Conservation (phyloP, 2,888 invertebrate genomes). For the Onthophagus sagittarius region DNA sequence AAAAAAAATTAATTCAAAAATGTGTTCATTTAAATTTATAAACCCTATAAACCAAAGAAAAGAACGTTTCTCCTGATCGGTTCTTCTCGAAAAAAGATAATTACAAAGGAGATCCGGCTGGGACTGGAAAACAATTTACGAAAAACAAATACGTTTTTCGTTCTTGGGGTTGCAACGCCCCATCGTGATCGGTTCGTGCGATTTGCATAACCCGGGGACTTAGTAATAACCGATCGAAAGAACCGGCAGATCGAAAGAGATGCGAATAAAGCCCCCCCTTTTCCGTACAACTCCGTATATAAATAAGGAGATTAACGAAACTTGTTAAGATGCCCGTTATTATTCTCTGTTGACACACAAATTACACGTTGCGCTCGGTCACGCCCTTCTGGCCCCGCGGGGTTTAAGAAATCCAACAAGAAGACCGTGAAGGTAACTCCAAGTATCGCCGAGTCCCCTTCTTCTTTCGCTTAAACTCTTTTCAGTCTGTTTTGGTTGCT, state of each 20-base stretch:
- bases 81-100: neutral
- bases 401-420: neutral
- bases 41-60: neutral
- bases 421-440: neutral
- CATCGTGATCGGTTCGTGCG: neutral
- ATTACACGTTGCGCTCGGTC: constrained; percentile 45
- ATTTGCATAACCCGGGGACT: constrained; percentile 5
- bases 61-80: neutral
- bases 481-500: neutral
- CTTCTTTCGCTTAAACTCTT: neutral
- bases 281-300: constrained; percentile 31
- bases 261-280: neutral
- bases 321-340: constrained; percentile 47
- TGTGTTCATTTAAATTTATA: too few species aligned
- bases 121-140: neutral
- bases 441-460: neutral
- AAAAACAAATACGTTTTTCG: neutral
- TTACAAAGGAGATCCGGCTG: neutral
- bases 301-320: constrained; percentile 46
- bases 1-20: too few species aligned
- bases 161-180: neutral
- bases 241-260: neutral
- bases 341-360: constrained; percentile 50
- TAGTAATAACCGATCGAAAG: neutral
- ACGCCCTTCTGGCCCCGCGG: constrained; percentile 37